Conservation (phyloP, 2,113 vertebrate species). For the Azemiops feae region DNA sequence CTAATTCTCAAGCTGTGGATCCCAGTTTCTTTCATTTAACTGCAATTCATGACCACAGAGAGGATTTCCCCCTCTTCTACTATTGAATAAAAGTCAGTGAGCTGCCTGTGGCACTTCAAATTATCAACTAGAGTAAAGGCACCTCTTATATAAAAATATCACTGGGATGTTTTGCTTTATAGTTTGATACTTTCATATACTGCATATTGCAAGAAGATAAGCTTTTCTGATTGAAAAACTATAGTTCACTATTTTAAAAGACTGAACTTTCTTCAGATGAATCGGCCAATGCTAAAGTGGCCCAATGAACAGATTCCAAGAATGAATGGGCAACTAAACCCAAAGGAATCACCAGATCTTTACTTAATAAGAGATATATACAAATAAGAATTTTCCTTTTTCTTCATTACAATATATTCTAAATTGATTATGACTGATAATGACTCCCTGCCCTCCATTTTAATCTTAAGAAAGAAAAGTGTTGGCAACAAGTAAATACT, state of each 20-base stretch:
- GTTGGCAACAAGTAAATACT: background rate
- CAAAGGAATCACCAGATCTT: background rate
- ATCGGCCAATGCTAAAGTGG: background rate
- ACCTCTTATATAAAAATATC: background rate
- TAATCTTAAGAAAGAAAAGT: background rate
- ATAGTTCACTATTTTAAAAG: background rate
- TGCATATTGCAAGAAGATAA: background rate
- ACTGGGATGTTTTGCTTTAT: slow-evolving; percentile 3
- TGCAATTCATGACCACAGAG: background rate
- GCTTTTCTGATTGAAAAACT: slow-evolving; percentile 7
- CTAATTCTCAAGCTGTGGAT: background rate
- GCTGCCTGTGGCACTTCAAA: slow-evolving; percentile 15
- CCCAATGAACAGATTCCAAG: background rate
- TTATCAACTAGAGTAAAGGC: background rate
- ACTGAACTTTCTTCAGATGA: background rate
- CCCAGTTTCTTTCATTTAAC: background rate
- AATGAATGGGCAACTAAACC: background rate
- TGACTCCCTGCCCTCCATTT: background rate
- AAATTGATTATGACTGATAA: background rate
- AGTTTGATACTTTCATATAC: slow-evolving; percentile 5
- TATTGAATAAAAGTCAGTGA: slow-evolving; percentile 5
- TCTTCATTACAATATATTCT: background rate
- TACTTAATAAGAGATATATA: background rate
- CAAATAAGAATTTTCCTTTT: background rate
- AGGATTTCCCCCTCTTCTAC: background rate